A percentile compares a stretch with the other conserved stretches of the same genome.
Conservation (phyloP, 2,797 vertebrate genomes). For the Petrocephalus schoutedeni region DNA sequence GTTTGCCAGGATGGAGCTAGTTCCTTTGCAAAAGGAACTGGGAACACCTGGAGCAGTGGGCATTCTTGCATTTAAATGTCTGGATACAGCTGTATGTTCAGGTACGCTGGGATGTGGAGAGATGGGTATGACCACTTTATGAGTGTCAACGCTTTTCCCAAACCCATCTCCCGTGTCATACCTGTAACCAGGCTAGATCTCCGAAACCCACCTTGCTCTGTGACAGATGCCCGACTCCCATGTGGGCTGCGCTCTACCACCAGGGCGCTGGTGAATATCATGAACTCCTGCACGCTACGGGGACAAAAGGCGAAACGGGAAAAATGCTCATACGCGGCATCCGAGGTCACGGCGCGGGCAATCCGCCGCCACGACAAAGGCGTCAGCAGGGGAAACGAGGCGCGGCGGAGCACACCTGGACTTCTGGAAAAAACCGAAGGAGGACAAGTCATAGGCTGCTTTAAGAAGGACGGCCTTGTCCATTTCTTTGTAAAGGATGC, state of each 20-base stretch:
- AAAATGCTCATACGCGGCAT: background rate
- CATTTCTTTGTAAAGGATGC: slow-evolving; percentile 76
- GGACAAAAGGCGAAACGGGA: background rate
- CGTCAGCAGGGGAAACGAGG: background rate
- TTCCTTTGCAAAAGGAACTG: background rate
- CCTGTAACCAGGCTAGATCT: background rate
- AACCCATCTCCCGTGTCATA: background rate
- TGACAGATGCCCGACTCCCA: slow-evolving; percentile 83
- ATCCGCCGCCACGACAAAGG: too few relatives aligned
- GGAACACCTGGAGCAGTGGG: background rate
- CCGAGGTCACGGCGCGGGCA: background rate
- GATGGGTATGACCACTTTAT: background rate
- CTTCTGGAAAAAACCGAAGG: slow-evolving; percentile 92
- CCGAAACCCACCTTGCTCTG: slow-evolving; percentile 79
- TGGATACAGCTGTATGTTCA: background rate
- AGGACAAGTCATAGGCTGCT: slow-evolving; percentile 82
- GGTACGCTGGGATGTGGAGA: background rate
- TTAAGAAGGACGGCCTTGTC: slow-evolving; percentile 76
- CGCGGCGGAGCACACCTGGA: slow-evolving; percentile 68
- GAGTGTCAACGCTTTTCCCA: background rate
- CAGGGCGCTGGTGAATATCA: slow-evolving; percentile 91
- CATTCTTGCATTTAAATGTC: background rate
- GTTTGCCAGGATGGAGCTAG: background rate
- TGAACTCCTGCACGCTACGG: slow-evolving; percentile 82
- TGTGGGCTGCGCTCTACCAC: slow-evolving; percentile 79